Evolutionary conservation across 2,113 vertebrate genomes (phyloP).

Genomic region (Siphamia tubifer): DNA sequence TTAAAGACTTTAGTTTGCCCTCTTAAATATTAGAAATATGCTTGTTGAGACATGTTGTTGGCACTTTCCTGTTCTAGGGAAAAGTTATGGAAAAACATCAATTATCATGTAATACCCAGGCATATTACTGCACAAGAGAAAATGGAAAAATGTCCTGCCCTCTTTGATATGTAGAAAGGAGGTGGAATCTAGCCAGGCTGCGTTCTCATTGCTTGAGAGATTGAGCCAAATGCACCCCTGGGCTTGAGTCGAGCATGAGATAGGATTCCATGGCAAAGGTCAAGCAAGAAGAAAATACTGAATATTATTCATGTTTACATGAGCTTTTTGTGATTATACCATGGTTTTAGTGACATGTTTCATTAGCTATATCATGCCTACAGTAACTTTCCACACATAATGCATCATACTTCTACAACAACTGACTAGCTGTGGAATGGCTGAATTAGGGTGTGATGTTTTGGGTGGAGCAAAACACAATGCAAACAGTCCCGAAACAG

Average conservation of each 20-base stretch:
- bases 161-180: conserved; percentile 5
- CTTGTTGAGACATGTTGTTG: conserved; percentile 43
- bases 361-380: neutral
- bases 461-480: conserved; percentile 37
- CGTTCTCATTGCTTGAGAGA: conserved; percentile 12
- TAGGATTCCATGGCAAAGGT: conserved; percentile 9
- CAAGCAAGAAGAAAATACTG: conserved; percentile 1
- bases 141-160: neutral
- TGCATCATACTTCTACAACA: neutral
- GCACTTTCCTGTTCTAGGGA: neutral
- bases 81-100: conserved; percentile 17
- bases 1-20: neutral
- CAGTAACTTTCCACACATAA: neutral
- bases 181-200: conserved; percentile 26
- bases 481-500: no score
- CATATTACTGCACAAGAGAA: neutral
- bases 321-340: neutral
- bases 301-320: neutral
- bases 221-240: conserved; percentile 9
- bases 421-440: conserved; percentile 28
- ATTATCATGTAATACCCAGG: neutral
- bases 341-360: neutral
- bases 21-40: conserved; percentile 8
- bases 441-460: conserved; percentile 33
- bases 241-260: conserved; percentile 1